Conservation (phyloP, 2,113 vertebrate genomes). For the Tachycineta bicolor region DNA sequence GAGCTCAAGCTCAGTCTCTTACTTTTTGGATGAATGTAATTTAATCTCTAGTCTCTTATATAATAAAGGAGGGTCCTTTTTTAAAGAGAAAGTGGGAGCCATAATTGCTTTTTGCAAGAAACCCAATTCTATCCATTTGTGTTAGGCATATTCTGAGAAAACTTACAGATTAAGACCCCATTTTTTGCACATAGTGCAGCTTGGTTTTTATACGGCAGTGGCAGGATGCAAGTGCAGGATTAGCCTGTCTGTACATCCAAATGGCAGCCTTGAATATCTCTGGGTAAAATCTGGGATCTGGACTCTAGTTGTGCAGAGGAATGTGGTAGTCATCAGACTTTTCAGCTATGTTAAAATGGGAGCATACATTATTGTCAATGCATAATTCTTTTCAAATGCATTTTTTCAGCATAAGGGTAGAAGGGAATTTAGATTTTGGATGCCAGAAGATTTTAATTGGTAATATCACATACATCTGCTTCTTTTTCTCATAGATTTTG, state of each 20-base stretch:
- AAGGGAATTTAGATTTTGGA: neutral
- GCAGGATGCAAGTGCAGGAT: neutral
- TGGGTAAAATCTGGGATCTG: neutral
- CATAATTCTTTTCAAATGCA: neutral
- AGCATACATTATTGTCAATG: neutral
- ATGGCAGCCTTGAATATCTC: neutral
- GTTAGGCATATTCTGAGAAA: neutral
- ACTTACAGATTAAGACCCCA: neutral
- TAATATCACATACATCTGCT: neutral
- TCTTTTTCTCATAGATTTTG: neutral
- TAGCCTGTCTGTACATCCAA: neutral
- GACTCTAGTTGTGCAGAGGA: neutral
- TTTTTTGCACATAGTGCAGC: neutral
- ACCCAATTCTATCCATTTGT: neutral
- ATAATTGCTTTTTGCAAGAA: constrained; percentile 2
- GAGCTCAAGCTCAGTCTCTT: neutral
- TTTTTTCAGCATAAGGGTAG: neutral
- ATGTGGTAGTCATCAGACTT: neutral
- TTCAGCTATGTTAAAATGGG: neutral
- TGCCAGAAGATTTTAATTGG: neutral
- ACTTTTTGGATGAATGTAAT: constrained; percentile 1
- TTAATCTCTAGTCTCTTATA: neutral
- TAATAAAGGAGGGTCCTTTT: neutral
- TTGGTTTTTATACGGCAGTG: neutral
- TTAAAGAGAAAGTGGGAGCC: neutral